Evolutionary conservation across 2,113 vertebrate genomes (phyloP), one percentile per base, ranked within the genome.

Genomic region (Sceloporus undulatus): DNA sequence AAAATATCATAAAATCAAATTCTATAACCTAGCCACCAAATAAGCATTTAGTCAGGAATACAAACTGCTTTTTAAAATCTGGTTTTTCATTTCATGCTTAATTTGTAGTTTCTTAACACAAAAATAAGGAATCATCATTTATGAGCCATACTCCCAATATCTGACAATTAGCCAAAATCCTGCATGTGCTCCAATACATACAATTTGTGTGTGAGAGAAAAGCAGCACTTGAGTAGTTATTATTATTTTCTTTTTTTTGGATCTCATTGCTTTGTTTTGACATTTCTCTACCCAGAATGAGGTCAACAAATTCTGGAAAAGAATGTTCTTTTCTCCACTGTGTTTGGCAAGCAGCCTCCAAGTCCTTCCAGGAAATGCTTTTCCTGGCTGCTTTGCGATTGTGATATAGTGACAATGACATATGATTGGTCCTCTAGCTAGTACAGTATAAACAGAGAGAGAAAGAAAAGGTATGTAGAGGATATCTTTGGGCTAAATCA

Each of bases 231-330:
- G 4, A 68, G 18, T 27, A 34, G 34, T 34, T 34, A 34, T 34
- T 34, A 11, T 19, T 68, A 1, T 16, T 16, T 18, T 18, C 11
- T 62, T 14, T 4, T 68, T 27, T 68, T 68, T 11, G 52, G n/a
- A 84, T 38, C n/a, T 54, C 68, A 40, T 74, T 74, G 48, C 83
- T 84, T 84, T 84, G 70, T 84, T 84, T 84, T 84, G 83, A 84
- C 83, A 59, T 74, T 73, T 73, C 5, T 75, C 21, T 75, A 3
- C n/a, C 19, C 48, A 40, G 52, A 38, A 10, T 2, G 68, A 85
- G 52, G 83, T 16, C 83, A 85, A 74, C 70, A 75, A 54, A 84
- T 83, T 52, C 65, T 83, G 66, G 81, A n/a, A 70, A 83, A 29
- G 65, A 83, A 84, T 73, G 48, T 84, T 84, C 62, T 82, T 68